phyloP scores from a whole-genome alignment of 2,113 vertebrate genomes.

The Polypterus senegalus region DNA sequence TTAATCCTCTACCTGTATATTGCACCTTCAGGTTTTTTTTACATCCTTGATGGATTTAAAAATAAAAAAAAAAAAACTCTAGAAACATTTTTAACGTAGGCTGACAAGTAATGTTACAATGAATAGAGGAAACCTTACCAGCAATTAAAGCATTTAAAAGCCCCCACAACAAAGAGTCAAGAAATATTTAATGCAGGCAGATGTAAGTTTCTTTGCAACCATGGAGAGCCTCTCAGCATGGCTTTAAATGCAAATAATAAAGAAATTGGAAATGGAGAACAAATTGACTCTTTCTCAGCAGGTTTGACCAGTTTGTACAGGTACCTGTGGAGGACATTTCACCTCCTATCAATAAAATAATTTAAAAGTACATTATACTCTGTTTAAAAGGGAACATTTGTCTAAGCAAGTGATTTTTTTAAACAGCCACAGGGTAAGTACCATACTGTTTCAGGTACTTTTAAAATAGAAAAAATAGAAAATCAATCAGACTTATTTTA shows the following conservation, averaged over 20 bases:
- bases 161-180: constrained; percentile 47
- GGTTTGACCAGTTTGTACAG: constrained; percentile 78
- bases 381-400: constrained; percentile 91
- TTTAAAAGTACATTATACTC: constrained; percentile 96
- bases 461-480: constrained; percentile 41
- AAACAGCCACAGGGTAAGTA: constrained; percentile 79
- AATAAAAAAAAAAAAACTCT: neutral
- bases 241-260: constrained; percentile 71
- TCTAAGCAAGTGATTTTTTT: constrained; percentile 95
- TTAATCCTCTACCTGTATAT: no score
- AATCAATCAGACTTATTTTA: no score
- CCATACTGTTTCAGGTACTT: constrained; percentile 61
- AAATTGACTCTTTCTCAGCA: constrained; percentile 97
- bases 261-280: constrained; percentile 91
- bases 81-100: constrained; percentile 4
- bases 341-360: constrained; percentile 89
- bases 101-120: constrained; percentile 4
- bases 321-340: constrained; percentile 86
- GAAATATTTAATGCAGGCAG: constrained; percentile 61
- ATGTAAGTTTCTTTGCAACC: constrained; percentile 64
- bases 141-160: constrained; percentile 55
- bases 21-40: neutral
- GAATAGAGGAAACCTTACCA: constrained; percentile 24
- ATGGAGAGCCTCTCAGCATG: constrained; percentile 64
- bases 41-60: neutral